A percentile compares a stretch with the other conserved stretches of the same genome.
phyloP scores from a whole-genome alignment of 2,113 vertebrate genomes.

The Stigmatopora nigra region DNA sequence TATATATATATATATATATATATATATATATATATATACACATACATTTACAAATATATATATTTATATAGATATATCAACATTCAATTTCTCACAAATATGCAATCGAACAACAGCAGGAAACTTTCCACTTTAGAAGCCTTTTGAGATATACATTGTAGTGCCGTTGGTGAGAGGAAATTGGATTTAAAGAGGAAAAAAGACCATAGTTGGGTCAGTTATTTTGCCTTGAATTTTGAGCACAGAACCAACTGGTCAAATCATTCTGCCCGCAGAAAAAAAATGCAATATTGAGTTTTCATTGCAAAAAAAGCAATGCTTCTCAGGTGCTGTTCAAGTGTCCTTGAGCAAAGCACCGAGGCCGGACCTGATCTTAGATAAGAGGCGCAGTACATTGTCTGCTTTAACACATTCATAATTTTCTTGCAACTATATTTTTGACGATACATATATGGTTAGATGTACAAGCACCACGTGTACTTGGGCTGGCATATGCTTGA shows the following conservation, averaged over 20 bases:
- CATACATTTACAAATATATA: no score
- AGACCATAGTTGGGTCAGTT: not conserved
- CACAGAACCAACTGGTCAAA: not conserved
- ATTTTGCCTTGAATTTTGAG: not conserved
- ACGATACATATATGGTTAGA: no score
- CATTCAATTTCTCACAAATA: slow-evolving; percentile 35
- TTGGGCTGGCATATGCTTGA: not conserved
- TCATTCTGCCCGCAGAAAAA: not conserved
- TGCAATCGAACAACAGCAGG: slow-evolving; percentile 23
- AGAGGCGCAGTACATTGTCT: not conserved
- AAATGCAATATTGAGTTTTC: not conserved
- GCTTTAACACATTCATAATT: not conserved
- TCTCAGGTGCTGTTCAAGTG: not conserved
- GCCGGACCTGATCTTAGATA: not conserved
- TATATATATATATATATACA: no score
- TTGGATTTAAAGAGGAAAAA: not conserved
- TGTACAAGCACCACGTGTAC: not conserved
- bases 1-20: no score
- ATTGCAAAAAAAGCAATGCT: not conserved
- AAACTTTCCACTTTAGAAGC: slow-evolving; percentile 28
- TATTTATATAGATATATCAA: not conserved
- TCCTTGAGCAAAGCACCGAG: not conserved
- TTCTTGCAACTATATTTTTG: no score
- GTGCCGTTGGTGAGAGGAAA: not conserved
- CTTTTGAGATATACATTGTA: not conserved